Base-by-base conservation (phyloP, 1,140 invertebrate species). In the Zophobas atratus region DNA sequence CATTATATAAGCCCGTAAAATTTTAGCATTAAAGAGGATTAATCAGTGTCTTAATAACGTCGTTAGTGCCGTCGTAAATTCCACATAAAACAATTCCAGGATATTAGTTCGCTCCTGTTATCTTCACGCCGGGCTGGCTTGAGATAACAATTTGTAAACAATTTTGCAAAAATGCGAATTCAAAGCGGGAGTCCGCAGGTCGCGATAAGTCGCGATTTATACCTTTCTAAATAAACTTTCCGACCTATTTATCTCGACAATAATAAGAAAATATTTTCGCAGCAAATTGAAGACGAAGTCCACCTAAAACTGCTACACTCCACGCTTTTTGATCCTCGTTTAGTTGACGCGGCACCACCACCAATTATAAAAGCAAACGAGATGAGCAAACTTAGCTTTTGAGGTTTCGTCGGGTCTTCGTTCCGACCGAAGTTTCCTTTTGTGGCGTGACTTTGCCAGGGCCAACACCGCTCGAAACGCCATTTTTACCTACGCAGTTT, bases 41-140 rank as follows among this genome's bases (percentile, higher is more conserved):
- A 60, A 60, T 60, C 56, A 60, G 56, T 5, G 8, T 36, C 56
- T 60, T 60, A 60, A 60, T 60, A 39, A 36, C 56, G 56, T 60
- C 56, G 56, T 60, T 60, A 60, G 56, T 60, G 36, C 56, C 36
- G 56, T 60, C 56, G 56, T 60, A 60, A 60, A 60, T 60, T 8
- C 32, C 34, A 33, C 56, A 60, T 60, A 60, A 60, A 60, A 60
- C 56, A 60, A 60, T 60, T 36, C 36, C n/a, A 60, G 56, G 56
- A 60, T 60, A 60, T 60, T 60, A 60, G 56, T 60, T 60, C 56
- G 56, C 56, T 38, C 56, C 36, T 8, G 56, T 39, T 60, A 60
- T 60, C 56, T 38, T 36, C 1, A 36, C 56, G 56, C 43, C 43
- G 43, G 3, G 3, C 43, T 8, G 3, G 3, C 43, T 20, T 20